Percentiles rank a stretch among this genome's conserved stretches.
phyloP scores from a whole-genome alignment of 2,113 vertebrate species.

The Cyprinus carpio region DNA sequence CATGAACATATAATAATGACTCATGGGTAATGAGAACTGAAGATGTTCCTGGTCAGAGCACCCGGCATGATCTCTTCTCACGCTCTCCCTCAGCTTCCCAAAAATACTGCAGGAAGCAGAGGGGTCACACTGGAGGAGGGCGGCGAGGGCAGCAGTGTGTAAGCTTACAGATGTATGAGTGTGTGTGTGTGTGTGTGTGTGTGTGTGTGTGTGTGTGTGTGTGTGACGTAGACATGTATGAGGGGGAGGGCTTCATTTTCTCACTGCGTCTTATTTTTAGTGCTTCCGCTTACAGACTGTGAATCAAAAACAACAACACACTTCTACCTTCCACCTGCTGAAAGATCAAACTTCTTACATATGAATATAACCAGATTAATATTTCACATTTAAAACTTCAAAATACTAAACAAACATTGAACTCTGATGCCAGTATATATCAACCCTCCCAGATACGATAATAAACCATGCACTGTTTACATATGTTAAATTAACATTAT shows the following conservation, averaged over 20 bases:
- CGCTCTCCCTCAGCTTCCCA: slow-evolving; percentile 65
- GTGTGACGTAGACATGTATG: not conserved
- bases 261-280: slow-evolving; percentile 64
- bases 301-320: slow-evolving; percentile 47
- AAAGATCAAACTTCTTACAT: not conserved
- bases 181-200: not conserved
- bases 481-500: slow-evolving; percentile 16
- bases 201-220: no score
- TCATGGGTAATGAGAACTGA: slow-evolving; percentile 2
- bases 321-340: not conserved
- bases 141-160: slow-evolving; percentile 32
- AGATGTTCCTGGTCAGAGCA: not conserved
- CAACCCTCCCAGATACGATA: not conserved
- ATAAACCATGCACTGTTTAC: slow-evolving; percentile 1
- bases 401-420: not conserved
- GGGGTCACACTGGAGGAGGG: slow-evolving; percentile 53
- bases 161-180: slow-evolving; percentile 18
- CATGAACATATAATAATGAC: not conserved
- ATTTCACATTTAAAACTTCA: not conserved
- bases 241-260: slow-evolving; percentile 50
- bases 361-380: not conserved
- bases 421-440: not conserved
- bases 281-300: slow-evolving; percentile 48
- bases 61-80: slow-evolving; percentile 65
- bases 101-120: slow-evolving; percentile 74